Base-by-base conservation (phyloP, 2,113 vertebrate genomes). In the Hyla sarda region DNA sequence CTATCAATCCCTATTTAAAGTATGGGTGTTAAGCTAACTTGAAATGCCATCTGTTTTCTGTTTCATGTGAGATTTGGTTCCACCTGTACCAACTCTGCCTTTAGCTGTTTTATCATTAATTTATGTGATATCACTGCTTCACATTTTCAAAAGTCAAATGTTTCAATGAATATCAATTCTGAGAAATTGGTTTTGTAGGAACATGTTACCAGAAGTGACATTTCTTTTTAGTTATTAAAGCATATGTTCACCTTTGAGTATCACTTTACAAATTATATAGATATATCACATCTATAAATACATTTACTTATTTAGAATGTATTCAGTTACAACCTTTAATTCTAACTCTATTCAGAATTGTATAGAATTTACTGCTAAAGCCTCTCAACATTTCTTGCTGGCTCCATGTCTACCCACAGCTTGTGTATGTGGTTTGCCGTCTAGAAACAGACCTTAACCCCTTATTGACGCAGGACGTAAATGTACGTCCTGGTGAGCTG, bases 1-100 rank as follows among this genome's bases (percentile, higher is more conserved):
- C 54, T 80, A 60, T 41, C 56, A 60, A 60, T 45, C 37, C 34
- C 23, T 45, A 34, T 45, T 45, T 60, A 62, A 62, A 62, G 56
- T 45, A 47, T 41, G 14, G 13, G 23, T 19, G 34, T 45, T 80
- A 60, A 62, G 52, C 50, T 78, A 56, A 47, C 37, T 58, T 79
- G 50, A 79, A 79, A 79, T 80, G 48, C 74, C 56, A 80, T 80
- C 58, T 45, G 58, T 45, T 80, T 80, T 80, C 56, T 25, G 2
- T 62, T 80, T 80, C 56, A 62, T 28, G n/a, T 28, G 21, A 62
- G 56, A 62, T 34, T 80, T 62, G 58, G 37, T 62, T 45, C 23
- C 41, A 5, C 21, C 74, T 17, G 25, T 52, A 58, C 28, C 30
- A 58, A 37, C 52, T 79, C 30, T 79, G 52, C 50, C 50, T 58